Percentiles rank a stretch among this genome's conserved stretches.
Conservation (phyloP, 2,113 vertebrate genomes). For the Cettia cetti region DNA sequence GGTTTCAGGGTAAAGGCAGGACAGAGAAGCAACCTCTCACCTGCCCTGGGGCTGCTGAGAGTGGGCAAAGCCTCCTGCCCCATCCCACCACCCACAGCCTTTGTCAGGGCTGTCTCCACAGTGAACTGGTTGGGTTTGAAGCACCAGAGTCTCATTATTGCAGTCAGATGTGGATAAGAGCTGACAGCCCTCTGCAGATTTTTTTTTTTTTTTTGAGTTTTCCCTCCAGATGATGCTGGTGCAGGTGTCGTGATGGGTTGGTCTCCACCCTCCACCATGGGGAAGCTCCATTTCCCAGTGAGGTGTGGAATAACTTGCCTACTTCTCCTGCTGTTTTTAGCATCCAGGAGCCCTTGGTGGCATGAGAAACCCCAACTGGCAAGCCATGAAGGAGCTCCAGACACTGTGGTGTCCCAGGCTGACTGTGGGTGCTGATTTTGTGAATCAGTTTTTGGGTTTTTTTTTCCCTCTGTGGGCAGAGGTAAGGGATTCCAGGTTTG, state of each 20-base stretch:
- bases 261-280: not conserved
- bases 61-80: not conserved
- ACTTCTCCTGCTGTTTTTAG: not conserved
- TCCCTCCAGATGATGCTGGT: not conserved
- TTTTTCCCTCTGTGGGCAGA: not conserved
- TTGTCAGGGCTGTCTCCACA: fast-evolving
- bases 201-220: not conserved
- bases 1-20: not conserved
- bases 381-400: not conserved
- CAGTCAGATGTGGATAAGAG: not conserved
- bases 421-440: not conserved
- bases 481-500: not conserved
- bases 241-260: not conserved
- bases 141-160: not conserved
- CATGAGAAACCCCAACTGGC: not conserved
- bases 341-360: not conserved
- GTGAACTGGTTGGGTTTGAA: not conserved
- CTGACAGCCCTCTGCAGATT: not conserved
- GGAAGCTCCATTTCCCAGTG: not conserved
- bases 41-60: not conserved
- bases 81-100: fast-evolving
- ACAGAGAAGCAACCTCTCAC: not conserved
- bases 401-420: not conserved
- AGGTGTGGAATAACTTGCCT: not conserved
- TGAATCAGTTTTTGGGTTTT: not conserved